Evolutionary conservation across 2,888 invertebrate species (phyloP), one percentile per base, ranked within the genome.

Genomic region (Cremastinae sp.): DNA sequence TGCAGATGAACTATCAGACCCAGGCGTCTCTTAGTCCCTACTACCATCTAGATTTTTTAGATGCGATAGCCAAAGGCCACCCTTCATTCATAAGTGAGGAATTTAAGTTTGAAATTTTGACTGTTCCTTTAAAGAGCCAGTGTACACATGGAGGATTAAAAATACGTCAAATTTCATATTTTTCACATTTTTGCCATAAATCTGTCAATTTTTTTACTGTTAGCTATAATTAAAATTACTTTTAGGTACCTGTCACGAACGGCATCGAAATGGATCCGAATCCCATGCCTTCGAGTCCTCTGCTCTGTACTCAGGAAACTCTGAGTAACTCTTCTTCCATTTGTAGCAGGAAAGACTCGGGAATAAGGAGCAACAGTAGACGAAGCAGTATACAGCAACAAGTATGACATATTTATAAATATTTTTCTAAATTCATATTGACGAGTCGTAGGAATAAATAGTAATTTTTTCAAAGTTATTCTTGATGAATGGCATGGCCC

Each of bases 271-370:
- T 86, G 84, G 89, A 90, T 82, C 88, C 87, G 53, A 88, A 88
- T 85, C 88, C 89, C 68, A 79, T 86, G 83, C 87, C 89, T 79
- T 86, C 87, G 81, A 89, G 87, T 85, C 89, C 89, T 71, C 82
- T 89, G 74, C 83, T 89, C 74, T 81, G 85, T 74, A 84, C 85
- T 66, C 87, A 90, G 70, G 95, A 96, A 86, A 92, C 93, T 69
- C 90, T 94, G 79, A 95, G 95, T 88, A 92, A 94, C 72, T 94
- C 94, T 78, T 94, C 94, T 0, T 95, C 95, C 1, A 93, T 94
- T 62, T 95, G 95, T 84, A 96, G 96, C 82, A 92, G 96, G 71
- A 96, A 96, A 90, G 96, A 96, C 89, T 96, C 96, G 0, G 96
- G 96, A 9, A 96, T 96, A 74, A 92, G 95, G 82, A 96, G 96